Evolutionary conservation across 2,113 vertebrate species (phyloP).

Genomic region (Cyanoderma ruficeps): DNA sequence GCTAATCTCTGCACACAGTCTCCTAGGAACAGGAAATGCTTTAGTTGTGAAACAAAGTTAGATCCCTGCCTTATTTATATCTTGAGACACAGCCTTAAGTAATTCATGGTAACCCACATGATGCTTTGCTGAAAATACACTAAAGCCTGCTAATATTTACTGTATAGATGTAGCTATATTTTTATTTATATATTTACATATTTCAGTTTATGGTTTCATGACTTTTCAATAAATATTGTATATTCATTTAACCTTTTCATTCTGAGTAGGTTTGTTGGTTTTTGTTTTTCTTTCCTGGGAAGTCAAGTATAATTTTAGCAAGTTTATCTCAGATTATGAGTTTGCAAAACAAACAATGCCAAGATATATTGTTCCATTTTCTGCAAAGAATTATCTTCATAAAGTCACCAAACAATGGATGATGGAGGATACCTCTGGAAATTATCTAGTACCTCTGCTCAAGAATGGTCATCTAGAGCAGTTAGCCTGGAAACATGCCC

Average conservation of each 20-base stretch:
- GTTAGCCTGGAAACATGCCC: background rate
- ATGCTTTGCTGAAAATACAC: background rate
- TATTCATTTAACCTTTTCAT: background rate
- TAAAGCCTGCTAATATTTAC: background rate
- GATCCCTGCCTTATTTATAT: conserved; percentile 10
- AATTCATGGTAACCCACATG: background rate
- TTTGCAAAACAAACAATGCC: background rate
- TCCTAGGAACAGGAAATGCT: conserved; percentile 8
- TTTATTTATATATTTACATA: background rate
- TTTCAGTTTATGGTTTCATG: background rate
- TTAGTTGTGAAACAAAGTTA: conserved; percentile 5
- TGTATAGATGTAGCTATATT: background rate
- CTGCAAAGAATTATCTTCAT: background rate
- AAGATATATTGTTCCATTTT: background rate
- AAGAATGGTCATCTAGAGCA: background rate
- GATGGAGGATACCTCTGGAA: background rate
- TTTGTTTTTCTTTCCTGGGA: background rate
- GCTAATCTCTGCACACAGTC: background rate
- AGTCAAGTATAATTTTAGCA: background rate
- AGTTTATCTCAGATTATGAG: background rate
- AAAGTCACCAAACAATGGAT: background rate
- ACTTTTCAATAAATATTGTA: background rate
- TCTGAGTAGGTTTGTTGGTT: background rate
- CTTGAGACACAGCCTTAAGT: conserved; percentile 10
- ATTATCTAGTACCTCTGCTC: background rate